Base-by-base conservation (phyloP, 1,140 invertebrate species). In the Pseudobourletiella spinata region DNA sequence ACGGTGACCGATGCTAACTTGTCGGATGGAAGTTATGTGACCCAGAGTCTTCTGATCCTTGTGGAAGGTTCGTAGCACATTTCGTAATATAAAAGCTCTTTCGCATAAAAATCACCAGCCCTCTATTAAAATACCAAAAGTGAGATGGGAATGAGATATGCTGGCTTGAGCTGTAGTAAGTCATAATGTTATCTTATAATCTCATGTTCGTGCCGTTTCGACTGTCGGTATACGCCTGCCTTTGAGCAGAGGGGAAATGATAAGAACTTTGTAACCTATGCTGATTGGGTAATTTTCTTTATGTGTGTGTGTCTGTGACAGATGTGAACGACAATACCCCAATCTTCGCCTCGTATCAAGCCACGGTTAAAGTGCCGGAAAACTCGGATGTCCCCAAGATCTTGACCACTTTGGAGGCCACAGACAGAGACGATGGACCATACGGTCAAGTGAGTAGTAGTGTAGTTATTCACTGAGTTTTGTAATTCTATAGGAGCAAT, bases 1-100 rank as follows among this genome's bases (percentile, higher is more conserved):
- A 95, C 91, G 1, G 75, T 95, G 63, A 94, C 89, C 1, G 91
- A 95, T 74, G 89, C 88, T 48, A 84, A 86, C 71, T 80, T 92
- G 25, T 88, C 87, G 1, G 86, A 90, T 48, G 87, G 88, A 50
- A 91, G 91, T 73, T 93, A 85, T 76, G 87, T 95, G 59, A 92
- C 88, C 3, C 91, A 94, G 77, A 91, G 89, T 71, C 81, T 95
- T 56, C 76, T 94, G 57, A 76, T 94, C 16, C 78, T 93, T 50
- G 89, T 95, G 0, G 90, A 94, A 76, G 91, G 39, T 57, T 32
- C 2, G 39, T 56, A 4, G 26, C 16, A 20, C 15, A 24, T 24
- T 48, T n/a, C n/a, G n/a, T n/a, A n/a, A n/a, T n/a, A n/a, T n/a
- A n/a, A n/a, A n/a, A n/a, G n/a, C n/a, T n/a, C n/a, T n/a, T n/a